Base-by-base conservation (phyloP, 2,113 vertebrate species). In the Takifugu flavidus region DNA sequence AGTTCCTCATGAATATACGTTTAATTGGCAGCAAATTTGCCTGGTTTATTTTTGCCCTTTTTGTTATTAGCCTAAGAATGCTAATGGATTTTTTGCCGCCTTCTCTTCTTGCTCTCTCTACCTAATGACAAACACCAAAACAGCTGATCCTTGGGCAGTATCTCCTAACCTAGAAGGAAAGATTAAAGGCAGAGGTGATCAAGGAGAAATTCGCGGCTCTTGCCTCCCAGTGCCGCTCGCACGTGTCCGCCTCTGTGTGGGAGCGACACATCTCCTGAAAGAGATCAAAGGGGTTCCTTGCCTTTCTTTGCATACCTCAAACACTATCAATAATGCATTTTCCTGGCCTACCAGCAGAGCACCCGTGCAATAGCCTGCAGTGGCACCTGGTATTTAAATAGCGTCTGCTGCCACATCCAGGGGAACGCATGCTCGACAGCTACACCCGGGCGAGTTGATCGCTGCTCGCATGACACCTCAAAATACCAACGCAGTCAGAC, bases 261-360 rank as follows among this genome's bases (percentile, higher is more conserved):
- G 77, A 87, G 82, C 79, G 76, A 82, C 73, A 75, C 45, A 1
- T 56, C 52, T 52, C 77, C 84, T 77, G 59, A 56, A 49, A 42
- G 57, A 76, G 79, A 88, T 89, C 84, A 90, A 87, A 89, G 84
- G 12, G 14, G 60, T 53, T 66, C 34, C 75, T 75, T 56, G 53
- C 73, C 72, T 78, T 78, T 59, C 79, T 83, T 78, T 84, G 83
- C 83, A 83, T 79, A 67, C 67, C 83, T 88, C 78, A 80, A 86
- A 84, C 72, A 64, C 54, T 45, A 77, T 89, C 77, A 88, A 86
- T 84, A 87, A 87, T 88, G 78, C 43, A 86, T 78, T 78, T 79
- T 68, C 70, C 54, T 75, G 39, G 55, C 56, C 49, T 71, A 83
- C 84, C 79, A 67, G 54, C 47, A 13, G 3, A 56, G 63, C 51